Base-by-base conservation (phyloP, 2,797 vertebrate genomes). In the Botia almorhae region DNA sequence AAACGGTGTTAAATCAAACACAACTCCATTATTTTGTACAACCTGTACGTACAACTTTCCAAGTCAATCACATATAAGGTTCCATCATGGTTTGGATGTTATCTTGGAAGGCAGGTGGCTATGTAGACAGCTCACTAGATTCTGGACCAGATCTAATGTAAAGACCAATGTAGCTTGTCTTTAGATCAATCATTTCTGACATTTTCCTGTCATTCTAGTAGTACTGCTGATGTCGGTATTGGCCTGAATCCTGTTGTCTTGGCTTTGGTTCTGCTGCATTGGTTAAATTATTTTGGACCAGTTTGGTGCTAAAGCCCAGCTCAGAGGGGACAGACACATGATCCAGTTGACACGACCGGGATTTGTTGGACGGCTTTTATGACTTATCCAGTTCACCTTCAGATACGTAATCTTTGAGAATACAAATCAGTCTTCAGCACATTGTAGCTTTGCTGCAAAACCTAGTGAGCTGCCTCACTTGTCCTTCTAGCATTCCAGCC, bases 291-390 rank as follows among this genome's bases (percentile, higher is more conserved):
- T 39, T 67, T 16, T 19, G 12, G 46, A 53, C 39, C 43, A 67
- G 21, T 80, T 74, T 26, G 71, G 36, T 74, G 36, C 29, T 16
- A 21, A 67, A 67, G 71, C 16, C 46, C 39, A 29, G 65, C 23
- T 69, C 65, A 74, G 51, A 21, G 36, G 39, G 60, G 36, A 65
- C 7, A 29, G 48, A 58, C 21, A 53, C 19, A 29, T 2, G 2
- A 39, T 39, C 58, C 36, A 68, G 51, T 65, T 29, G 12, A 67
- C 36, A 67, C 11, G 13, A 29, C 69, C 29, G 61, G 23, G 51
- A 10, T 33, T 36, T 64, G 29, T 10, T 36, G 61, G 29, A 36
- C 61, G 33, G 26, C 60, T 33, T 63, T 17, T 17, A 17, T 19
- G 61, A 26, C 17, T 16, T 3, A 65, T 16, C 14, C 26, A 7